Conservation (phyloP, 1,140 invertebrate genomes). For the Harpegnathos saltator region DNA sequence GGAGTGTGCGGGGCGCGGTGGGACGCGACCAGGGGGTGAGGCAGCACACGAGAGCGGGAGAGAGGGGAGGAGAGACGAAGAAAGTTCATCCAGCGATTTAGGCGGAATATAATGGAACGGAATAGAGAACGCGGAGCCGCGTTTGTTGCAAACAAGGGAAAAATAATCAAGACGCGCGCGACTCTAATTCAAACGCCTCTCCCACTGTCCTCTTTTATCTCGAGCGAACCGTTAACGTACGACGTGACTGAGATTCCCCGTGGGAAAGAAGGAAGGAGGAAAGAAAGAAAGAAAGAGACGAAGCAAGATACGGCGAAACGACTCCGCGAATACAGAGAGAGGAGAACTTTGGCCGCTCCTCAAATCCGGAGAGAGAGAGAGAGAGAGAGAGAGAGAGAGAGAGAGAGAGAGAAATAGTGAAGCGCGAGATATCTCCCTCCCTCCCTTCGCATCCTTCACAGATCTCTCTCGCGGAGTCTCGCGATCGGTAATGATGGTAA, state of each 20-base stretch:
- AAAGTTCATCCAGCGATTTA: constrained; percentile 35
- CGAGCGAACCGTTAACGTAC: too few relatives aligned
- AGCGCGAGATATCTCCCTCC: too few relatives aligned
- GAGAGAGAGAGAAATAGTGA: background rate
- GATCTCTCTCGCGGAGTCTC: background rate
- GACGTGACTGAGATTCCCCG: too few relatives aligned
- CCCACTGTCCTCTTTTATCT: too few relatives aligned
- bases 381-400: background rate
- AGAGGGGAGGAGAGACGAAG: constrained; percentile 19
- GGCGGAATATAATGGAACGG: constrained; percentile 43
- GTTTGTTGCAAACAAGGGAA: constrained; percentile 1
- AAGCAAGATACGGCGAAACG: background rate
- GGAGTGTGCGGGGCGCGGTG: background rate
- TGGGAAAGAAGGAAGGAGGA: too few relatives aligned
- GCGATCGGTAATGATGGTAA: background rate
- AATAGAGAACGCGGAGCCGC: constrained; percentile 37
- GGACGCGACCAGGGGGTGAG: background rate
- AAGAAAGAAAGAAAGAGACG: too few relatives aligned
- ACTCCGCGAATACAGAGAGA: background rate
- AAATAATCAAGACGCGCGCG: constrained; percentile 15
- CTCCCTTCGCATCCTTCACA: too few relatives aligned
- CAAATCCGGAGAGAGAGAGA: background rate
- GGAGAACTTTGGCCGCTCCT: background rate
- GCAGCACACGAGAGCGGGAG: constrained; percentile 29
- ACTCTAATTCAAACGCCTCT: background rate